phyloP scores from a whole-genome alignment of 2,888 invertebrate genomes.

The Lycophotia porphyrea region DNA sequence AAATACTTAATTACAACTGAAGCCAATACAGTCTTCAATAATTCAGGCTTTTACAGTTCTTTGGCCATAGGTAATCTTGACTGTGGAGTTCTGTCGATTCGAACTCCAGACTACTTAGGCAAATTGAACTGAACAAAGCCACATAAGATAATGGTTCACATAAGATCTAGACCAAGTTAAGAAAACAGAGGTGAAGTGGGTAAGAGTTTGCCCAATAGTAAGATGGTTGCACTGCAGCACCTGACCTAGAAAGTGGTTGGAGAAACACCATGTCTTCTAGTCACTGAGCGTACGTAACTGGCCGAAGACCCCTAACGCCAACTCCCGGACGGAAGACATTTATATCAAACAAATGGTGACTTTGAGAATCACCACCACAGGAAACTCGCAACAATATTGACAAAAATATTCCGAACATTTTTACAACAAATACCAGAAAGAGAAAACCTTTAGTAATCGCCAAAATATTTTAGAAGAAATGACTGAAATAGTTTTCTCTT shows the following conservation, averaged over 20 bases:
- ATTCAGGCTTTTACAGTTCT: neutral
- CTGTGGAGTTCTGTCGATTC: neutral
- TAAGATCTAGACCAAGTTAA: neutral
- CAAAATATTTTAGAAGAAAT: conserved; percentile 4
- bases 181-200: neutral
- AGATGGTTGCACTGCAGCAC: neutral
- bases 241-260: neutral
- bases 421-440: neutral
- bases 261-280: neutral
- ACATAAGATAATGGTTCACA: neutral
- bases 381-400: neutral
- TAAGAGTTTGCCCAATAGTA: neutral
- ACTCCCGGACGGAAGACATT: neutral
- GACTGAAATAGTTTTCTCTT: conserved; percentile 7
- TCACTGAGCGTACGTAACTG: neutral
- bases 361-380: no score
- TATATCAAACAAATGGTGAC: neutral
- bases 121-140: neutral
- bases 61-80: neutral
- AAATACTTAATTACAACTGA: neutral
- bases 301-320: neutral
- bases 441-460: neutral
- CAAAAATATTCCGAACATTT: neutral
- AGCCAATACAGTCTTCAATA: neutral
- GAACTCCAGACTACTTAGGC: neutral